These are phyloP conservation scores for Chaunax sp. DNA, from an alignment of 2,797 vertebrate species.

Conservation along the genomic window DNA sequence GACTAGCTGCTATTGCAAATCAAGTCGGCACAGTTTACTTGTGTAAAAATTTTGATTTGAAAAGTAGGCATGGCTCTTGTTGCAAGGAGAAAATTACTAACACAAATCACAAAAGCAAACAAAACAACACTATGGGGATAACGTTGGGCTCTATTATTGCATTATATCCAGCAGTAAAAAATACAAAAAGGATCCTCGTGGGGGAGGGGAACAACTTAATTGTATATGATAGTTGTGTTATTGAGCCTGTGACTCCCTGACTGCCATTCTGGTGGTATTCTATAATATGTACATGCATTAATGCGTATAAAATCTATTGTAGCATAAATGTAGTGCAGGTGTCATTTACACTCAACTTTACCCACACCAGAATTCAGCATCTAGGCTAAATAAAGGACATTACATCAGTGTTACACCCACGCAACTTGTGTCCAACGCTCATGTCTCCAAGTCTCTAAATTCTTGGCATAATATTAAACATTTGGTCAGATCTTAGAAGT, in stretches of 20 bases:
- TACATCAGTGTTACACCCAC: slow-evolving; percentile 57
- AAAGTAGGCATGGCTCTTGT: too few relatives aligned
- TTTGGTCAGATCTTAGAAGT: slow-evolving; percentile 27
- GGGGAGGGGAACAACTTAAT: slow-evolving; percentile 9
- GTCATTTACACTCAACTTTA: slow-evolving; percentile 46
- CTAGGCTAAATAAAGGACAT: slow-evolving; percentile 62
- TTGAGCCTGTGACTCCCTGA: slow-evolving; percentile 1
- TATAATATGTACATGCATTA: slow-evolving; percentile 33
- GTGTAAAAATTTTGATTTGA: too few relatives aligned
- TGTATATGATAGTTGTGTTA: slow-evolving; percentile 33
- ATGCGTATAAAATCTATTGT: slow-evolving; percentile 43
- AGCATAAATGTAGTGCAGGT: slow-evolving; percentile 53
- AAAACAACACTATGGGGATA: too few relatives aligned
- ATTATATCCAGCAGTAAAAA: neutral
- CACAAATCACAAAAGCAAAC: too few relatives aligned
- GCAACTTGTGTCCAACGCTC: slow-evolving; percentile 61
- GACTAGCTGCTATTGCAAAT: too few relatives aligned
- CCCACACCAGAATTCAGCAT: slow-evolving; percentile 46
- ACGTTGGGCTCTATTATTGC: too few relatives aligned
- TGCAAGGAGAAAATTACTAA: neutral
- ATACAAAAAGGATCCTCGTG: neutral
- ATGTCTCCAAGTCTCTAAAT: slow-evolving; percentile 52
- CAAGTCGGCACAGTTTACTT: too few relatives aligned
- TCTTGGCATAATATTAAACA: slow-evolving; percentile 41
- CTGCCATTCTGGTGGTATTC: slow-evolving; percentile 2